Base-by-base conservation (phyloP, 2,113 vertebrate genomes). In the Poeciliopsis retropinna region DNA sequence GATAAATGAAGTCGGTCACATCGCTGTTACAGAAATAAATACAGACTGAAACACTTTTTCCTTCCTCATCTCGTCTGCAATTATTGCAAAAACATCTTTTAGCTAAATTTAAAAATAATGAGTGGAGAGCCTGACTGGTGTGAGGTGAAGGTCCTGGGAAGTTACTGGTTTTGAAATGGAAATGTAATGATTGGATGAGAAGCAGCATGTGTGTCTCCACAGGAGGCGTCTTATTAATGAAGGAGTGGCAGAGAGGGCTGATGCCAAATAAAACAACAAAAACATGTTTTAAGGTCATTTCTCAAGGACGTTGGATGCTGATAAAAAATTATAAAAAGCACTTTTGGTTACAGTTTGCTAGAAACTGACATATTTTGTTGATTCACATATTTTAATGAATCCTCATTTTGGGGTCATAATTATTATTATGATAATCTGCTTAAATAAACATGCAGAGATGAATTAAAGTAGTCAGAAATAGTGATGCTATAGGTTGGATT, bases 151-250 rank as follows among this genome's bases (percentile, higher is more conserved):
- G 85, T 86, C 47, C 8, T 32, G 78, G 27, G 63, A 86, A 28
- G 83, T 78, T 62, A 28, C 5, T 0, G 78, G 60, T 30, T 87
- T 80, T 80, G 79, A 89, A 79, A 80, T 91, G 89, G 72, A 85
- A 89, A 89, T 79, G 84, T 67, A 82, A 72, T 76, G 22, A 30
- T 57, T 60, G 29, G 29, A 74, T 57, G 44, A 29, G 47, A 61
- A n/a, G 4, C 19, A 1, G 74, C 75, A 68, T 85, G 90, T 78
- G 72, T 5, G 51, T 63, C 85, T 79, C 87, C 7, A n/a, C 85
- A 27, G 88, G 90, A 84, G 85, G 82, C 73, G 34, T 60, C 82
- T 90, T 81, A 90, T 89, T 85, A 88, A 70, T 27, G 78, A 62
- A 54, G 14, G 60, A 37, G 44, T 17, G 15, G 62, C 47, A 60